phyloP scores from a whole-genome alignment of 2,888 invertebrate species.

The Phytoseiulus persimilis region DNA sequence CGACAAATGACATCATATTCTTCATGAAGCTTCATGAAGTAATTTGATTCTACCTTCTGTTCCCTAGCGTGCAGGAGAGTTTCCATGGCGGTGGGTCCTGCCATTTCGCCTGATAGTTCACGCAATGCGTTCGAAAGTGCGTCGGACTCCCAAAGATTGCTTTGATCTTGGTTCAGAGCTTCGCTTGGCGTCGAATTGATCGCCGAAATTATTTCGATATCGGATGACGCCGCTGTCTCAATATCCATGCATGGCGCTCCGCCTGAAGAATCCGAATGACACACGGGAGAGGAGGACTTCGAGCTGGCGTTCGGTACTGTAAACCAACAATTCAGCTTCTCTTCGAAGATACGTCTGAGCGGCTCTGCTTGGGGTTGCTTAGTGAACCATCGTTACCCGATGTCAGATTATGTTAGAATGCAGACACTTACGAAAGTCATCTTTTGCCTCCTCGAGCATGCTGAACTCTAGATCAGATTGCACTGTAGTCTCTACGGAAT shows the following conservation, averaged over 20 bases:
- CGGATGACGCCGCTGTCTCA: conserved; percentile 22
- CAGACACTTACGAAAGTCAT: conserved; percentile 7
- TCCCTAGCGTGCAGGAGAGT: conserved; percentile 22
- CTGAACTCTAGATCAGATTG: conserved; percentile 26
- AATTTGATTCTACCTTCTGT: conserved; percentile 1
- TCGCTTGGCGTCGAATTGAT: conserved; percentile 29
- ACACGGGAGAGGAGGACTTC: conserved; percentile 19
- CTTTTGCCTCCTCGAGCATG: conserved; percentile 30
- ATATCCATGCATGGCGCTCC: not conserved
- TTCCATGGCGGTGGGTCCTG: not conserved
- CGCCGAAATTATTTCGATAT: conserved; percentile 15
- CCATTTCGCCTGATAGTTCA: conserved; percentile 25
- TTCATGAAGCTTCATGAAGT: no score
- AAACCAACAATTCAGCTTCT: not conserved
- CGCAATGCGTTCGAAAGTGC: conserved; percentile 20
- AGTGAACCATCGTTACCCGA: no score
- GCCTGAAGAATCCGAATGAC: conserved; percentile 16
- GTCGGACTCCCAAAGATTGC: not conserved
- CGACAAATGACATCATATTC: no score
- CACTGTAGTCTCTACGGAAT: conserved; percentile 16
- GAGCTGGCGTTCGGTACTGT: not conserved
- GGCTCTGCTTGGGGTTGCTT: no score
- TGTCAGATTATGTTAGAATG: not conserved
- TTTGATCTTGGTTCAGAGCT: conserved; percentile 19
- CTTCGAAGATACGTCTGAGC: not conserved